Evolutionary conservation across 2,888 invertebrate species (phyloP).

Genomic region (Therioaphis trifolii): DNA sequence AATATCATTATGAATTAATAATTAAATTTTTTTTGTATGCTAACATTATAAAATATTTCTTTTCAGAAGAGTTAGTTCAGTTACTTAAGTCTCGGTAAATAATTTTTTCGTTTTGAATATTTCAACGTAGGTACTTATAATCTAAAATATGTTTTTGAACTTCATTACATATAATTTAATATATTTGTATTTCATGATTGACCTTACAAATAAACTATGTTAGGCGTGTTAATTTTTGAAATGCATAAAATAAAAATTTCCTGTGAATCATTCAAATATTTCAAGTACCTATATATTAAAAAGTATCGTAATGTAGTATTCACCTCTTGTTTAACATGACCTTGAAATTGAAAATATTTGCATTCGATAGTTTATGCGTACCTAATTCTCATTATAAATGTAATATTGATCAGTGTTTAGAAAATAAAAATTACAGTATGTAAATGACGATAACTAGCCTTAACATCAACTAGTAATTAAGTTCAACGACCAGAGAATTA

Average conservation of each 20-base stretch:
- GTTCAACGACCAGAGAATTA: not conserved
- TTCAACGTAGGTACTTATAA: not conserved
- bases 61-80: not conserved
- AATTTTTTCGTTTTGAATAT: not conserved
- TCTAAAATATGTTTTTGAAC: not conserved
- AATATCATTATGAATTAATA: too few relatives aligned
- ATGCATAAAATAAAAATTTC: constrained; percentile 24
- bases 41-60: not conserved
- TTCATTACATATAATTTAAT: not conserved
- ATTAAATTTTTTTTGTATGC: not conserved
- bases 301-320: not conserved
- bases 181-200: not conserved
- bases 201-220: not conserved
- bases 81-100: not conserved
- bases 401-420: not conserved
- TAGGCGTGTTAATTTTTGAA: not conserved
- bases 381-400: not conserved
- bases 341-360: constrained; percentile 9
- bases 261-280: constrained; percentile 39
- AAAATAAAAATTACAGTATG: not conserved
- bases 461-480: not conserved
- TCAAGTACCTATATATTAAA: not conserved
- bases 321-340: not conserved
- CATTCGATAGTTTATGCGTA: not conserved
- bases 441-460: not conserved